Evolutionary conservation across 2,888 invertebrate genomes (phyloP), one percentile per base, ranked within the genome.

Genomic region (Ophion costatus): DNA sequence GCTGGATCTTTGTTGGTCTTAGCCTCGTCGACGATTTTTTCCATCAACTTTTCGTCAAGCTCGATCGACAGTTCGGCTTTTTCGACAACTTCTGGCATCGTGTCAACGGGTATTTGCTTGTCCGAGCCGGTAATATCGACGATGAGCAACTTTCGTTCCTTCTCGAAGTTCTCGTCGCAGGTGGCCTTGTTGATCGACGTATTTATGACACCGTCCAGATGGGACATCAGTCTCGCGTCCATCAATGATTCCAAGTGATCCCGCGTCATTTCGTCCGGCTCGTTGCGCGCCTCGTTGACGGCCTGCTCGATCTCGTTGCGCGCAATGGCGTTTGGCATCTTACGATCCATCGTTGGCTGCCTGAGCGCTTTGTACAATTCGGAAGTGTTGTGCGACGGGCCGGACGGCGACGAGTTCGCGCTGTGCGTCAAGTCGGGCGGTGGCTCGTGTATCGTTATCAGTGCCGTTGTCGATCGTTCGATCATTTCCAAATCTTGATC

Each of bases 291-390:
- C 17, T 86, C 84, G 20, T 79, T 84, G 6, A 87, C 84, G 14
- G 84, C 80, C 14, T 84, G 74, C 11, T 88, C 86, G 2, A 85
- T 64, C 64, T 83, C 82, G 24, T 76, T 69, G 10, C 85, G 59
- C 7, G 81, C 83, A 22, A 83, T 80, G n/a, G 80, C 84, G 24
- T 83, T 82, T 75, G 85, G 80, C 76, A 85, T 78, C 64, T 90
- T 89, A 4, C 88, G 77, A 80, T 89, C 90, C 76, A 88, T 86
- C 61, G 88, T 81, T n/a, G 92, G 90, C 80, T 93, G 91, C 71
- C 91, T 89, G 22, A 93, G 78, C 1, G 90, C 91, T 83, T 91
- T 91, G 78, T 92, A 92, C 11, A 92, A 69, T 79, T 93, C 92
- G 2, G 91, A 88, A 1, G 90, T 87, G 51, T 90, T 90, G 20